phyloP scores from a whole-genome alignment of 2,888 invertebrate species.

The Scaptomyza parva region DNA sequence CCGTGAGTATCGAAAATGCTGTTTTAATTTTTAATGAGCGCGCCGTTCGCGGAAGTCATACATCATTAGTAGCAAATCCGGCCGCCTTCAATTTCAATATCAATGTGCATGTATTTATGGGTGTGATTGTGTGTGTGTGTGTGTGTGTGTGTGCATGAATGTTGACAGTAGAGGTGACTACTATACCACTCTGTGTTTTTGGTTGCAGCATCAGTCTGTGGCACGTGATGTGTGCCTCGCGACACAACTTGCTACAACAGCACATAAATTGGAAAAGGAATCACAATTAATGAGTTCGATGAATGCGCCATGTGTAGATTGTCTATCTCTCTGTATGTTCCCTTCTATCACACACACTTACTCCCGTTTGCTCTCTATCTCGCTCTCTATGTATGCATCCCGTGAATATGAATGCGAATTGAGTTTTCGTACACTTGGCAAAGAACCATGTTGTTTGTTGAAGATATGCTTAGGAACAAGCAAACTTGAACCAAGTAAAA shows the following conservation, averaged over 20 bases:
- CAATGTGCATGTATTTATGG: slow-evolving; percentile 34
- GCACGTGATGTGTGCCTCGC: slow-evolving; percentile 47
- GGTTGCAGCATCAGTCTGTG: slow-evolving; percentile 22
- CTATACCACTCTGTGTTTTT: not conserved
- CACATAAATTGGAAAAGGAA: slow-evolving; percentile 77
- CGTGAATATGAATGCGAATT: slow-evolving; percentile 10
- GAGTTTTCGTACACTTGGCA: not conserved
- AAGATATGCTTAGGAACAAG: not conserved
- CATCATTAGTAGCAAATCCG: slow-evolving; percentile 78
- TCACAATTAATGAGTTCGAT: slow-evolving; percentile 82
- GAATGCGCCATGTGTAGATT: slow-evolving; percentile 60
- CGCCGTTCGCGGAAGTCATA: slow-evolving; percentile 71
- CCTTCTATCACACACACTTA: not conserved
- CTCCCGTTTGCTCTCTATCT: slow-evolving; percentile 2
- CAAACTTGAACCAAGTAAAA: no score
- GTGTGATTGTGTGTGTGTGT: slow-evolving; percentile 14
- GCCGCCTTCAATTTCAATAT: slow-evolving; percentile 58
- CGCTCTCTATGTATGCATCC: slow-evolving; percentile 25
- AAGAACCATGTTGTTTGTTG: not conserved
- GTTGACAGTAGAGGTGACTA: not conserved
- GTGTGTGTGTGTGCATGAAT: not conserved
- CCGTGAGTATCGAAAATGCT: slow-evolving; percentile 45
- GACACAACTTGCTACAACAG: slow-evolving; percentile 11
- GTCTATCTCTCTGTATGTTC: not conserved
- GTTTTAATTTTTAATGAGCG: slow-evolving; percentile 77